Evolutionary conservation across 2,888 invertebrate genomes (phyloP).

Genomic region (Sminthurinus aureus): DNA sequence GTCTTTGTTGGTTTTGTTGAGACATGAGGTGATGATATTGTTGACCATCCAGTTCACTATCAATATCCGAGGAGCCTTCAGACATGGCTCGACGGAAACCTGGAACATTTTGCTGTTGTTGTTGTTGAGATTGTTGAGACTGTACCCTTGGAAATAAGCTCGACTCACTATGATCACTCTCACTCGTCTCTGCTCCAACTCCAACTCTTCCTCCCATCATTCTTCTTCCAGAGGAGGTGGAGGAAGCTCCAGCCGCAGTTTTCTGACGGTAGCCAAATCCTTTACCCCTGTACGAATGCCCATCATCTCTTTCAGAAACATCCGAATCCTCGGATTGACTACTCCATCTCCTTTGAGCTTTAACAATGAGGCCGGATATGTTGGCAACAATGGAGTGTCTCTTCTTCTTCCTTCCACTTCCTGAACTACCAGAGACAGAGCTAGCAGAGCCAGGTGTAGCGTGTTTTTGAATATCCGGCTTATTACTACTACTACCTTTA

Average conservation of each 20-base stretch:
- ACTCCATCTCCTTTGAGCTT: conserved; percentile 73
- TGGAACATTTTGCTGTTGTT: neutral
- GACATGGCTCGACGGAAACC: conserved; percentile 55
- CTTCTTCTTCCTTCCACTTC: conserved; percentile 71
- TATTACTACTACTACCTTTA: conserved; percentile 47
- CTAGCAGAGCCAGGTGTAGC: conserved; percentile 27
- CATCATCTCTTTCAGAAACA: conserved; percentile 46
- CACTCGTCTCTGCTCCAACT: conserved; percentile 55
- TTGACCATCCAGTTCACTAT: conserved; percentile 65
- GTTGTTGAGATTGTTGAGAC: neutral
- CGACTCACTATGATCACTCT: conserved; percentile 56
- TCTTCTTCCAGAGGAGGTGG: no score
- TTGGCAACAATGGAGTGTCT: conserved; percentile 83
- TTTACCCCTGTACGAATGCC: neutral
- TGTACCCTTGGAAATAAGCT: conserved; percentile 50
- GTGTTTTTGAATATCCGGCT: conserved; percentile 67
- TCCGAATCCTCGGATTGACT: conserved; percentile 59
- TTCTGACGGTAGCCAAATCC: conserved; percentile 46
- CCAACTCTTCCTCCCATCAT: conserved; percentile 46
- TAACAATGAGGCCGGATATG: conserved; percentile 84
- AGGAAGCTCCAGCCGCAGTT: conserved; percentile 17
- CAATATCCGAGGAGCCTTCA: conserved; percentile 66
- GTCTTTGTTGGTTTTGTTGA: conserved; percentile 69
- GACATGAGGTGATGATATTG: neutral
- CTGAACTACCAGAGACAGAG: conserved; percentile 33